Percentiles rank a stretch among this genome's conserved stretches.
phyloP scores from a whole-genome alignment of 2,113 vertebrate genomes.

The Sphaerodactylus townsendi region DNA sequence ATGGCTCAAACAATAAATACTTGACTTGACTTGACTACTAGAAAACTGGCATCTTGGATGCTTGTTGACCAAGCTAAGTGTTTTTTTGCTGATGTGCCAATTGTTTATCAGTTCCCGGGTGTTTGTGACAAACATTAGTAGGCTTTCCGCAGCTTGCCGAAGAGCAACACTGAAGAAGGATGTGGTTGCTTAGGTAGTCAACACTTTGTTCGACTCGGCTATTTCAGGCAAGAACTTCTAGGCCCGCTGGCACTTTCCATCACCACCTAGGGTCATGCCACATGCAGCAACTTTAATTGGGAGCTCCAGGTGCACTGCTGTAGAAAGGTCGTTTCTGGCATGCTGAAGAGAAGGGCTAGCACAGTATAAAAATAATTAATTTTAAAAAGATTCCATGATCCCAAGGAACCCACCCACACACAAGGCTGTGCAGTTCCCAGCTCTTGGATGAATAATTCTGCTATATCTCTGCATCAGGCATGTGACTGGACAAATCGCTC shows the following conservation, averaged over 20 bases:
- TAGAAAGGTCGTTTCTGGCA: not conserved
- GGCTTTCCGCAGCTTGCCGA: conserved; percentile 56
- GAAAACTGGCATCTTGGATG: conserved; percentile 54
- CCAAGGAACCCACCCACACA: not conserved
- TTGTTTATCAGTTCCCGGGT: conserved; percentile 37
- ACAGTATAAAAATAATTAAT: too few species aligned
- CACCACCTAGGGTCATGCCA: not conserved
- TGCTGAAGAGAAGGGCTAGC: not conserved
- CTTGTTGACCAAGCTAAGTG: conserved; percentile 42
- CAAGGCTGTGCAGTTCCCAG: too few species aligned
- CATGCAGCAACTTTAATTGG: not conserved
- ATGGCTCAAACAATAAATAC: too few species aligned
- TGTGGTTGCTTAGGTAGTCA: conserved; percentile 32
- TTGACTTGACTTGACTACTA: too few species aligned
- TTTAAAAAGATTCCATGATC: not conserved
- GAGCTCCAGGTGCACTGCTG: not conserved
- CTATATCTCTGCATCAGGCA: too few species aligned
- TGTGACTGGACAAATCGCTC: too few species aligned
- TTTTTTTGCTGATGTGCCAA: conserved; percentile 61
- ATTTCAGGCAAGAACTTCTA: conserved; percentile 4
- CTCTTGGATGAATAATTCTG: too few species aligned
- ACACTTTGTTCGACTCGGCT: not conserved
- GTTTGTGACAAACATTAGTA: conserved; percentile 29
- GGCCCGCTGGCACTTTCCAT: not conserved
- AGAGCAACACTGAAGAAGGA: not conserved